phyloP scores from a whole-genome alignment of 2,888 invertebrate species.

The Laspeyria flexula region DNA sequence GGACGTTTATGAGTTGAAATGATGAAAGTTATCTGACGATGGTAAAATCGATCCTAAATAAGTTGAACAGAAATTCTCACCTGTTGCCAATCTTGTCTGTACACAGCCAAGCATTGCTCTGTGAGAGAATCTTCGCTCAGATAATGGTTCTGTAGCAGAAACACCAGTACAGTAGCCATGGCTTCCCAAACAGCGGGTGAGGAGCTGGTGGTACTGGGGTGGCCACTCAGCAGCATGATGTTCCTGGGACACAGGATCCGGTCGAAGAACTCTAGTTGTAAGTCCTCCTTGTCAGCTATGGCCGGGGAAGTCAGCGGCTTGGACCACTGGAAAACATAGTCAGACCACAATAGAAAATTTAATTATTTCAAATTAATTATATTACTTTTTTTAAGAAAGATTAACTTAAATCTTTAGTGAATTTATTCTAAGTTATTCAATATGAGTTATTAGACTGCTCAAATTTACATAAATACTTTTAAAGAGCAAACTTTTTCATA shows the following conservation, averaged over 20 bases:
- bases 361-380: too few species aligned
- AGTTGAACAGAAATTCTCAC: constrained; percentile 51
- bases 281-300: neutral
- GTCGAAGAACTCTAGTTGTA: constrained; percentile 62
- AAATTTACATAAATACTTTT: too few species aligned
- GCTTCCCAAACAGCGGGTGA: constrained; percentile 63
- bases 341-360: too few species aligned
- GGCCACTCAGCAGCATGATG: constrained; percentile 62
- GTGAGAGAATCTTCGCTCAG: constrained; percentile 87
- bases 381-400: too few species aligned
- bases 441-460: too few species aligned
- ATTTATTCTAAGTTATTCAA: too few species aligned
- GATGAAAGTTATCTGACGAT: too few species aligned
- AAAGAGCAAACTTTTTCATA: too few species aligned
- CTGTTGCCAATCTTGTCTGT: constrained; percentile 88
- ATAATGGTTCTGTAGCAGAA: constrained; percentile 83
- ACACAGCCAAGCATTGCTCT: constrained; percentile 88
- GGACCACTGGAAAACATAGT: neutral
- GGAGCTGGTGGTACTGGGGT: constrained; percentile 4
- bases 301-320: neutral
- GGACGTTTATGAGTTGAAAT: too few species aligned
- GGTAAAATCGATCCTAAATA: too few species aligned
- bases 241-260: constrained; percentile 74
- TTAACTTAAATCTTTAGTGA: too few species aligned
- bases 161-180: constrained; percentile 72